Conservation (phyloP, 2,888 invertebrate species). For the Brachyopa scutellaris region DNA sequence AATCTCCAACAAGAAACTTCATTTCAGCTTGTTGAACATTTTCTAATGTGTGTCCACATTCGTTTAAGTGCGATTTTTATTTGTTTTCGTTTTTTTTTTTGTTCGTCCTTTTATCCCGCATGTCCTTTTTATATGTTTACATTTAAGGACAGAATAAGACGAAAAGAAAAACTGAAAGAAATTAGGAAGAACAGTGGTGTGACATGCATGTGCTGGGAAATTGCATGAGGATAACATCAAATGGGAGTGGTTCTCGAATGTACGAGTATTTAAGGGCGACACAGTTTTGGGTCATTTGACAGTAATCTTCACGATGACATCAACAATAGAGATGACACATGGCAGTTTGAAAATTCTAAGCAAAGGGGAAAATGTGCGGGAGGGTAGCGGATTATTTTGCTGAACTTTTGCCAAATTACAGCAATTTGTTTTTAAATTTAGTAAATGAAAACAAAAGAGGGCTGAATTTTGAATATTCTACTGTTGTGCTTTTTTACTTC, state of each 20-base stretch:
- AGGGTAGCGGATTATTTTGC: too few relatives aligned
- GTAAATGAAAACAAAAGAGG: too few relatives aligned
- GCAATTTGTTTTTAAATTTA: too few relatives aligned
- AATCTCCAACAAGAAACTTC: neutral
- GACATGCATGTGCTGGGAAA: constrained; percentile 52
- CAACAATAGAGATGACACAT: constrained; percentile 18
- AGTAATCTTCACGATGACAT: constrained; percentile 18
- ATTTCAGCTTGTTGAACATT: constrained; percentile 54
- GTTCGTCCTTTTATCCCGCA: constrained; percentile 2
- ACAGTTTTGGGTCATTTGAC: constrained; percentile 62
- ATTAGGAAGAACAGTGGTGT: constrained; percentile 37
- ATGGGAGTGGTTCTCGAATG: constrained; percentile 57
- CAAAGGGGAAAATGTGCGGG: too few relatives aligned
- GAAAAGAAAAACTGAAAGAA: constrained; percentile 1
- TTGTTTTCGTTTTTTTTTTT: neutral
- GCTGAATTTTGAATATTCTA: too few relatives aligned
- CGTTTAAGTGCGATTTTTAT: constrained; percentile 1
- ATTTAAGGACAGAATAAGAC: neutral
- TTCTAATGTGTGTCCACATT: constrained; percentile 48
- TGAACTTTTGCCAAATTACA: too few relatives aligned
- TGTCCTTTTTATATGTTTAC: constrained; percentile 36
- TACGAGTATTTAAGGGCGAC: constrained; percentile 36
- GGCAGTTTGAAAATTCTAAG: too few relatives aligned
- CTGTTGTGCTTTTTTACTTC: too few relatives aligned
- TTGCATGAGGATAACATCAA: constrained; percentile 53